Conservation (phyloP, 2,113 vertebrate species). For the Sebastes schlegelii region DNA sequence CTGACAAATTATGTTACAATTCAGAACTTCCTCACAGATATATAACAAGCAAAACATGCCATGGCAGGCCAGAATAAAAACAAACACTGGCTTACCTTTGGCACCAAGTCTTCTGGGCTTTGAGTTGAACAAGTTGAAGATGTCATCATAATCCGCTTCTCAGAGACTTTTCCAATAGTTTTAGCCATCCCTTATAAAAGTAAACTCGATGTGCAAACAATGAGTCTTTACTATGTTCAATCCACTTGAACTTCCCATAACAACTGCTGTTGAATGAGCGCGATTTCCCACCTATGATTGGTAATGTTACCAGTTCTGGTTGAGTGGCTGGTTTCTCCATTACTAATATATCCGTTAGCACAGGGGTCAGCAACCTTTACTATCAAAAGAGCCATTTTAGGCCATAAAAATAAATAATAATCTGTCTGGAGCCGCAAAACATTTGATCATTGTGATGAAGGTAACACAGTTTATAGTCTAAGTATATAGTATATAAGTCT, state of each 20-base stretch:
- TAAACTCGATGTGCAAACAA: not conserved
- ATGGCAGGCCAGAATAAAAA: not conserved
- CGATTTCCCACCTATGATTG: not conserved
- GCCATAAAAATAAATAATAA: no score
- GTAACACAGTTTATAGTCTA: no score
- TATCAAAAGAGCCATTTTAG: no score
- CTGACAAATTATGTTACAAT: not conserved
- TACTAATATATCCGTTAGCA: no score
- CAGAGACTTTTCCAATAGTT: not conserved
- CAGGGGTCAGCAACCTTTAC: no score
- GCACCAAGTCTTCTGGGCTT: not conserved
- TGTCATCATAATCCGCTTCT: not conserved
- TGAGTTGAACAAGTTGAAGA: not conserved
- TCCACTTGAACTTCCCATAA: slow-evolving; percentile 4
- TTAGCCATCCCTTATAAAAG: not conserved
- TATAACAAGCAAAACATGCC: not conserved
- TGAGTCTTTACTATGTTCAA: not conserved
- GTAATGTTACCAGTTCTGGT: no score
- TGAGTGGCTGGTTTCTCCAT: no score
- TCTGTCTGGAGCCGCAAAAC: no score
- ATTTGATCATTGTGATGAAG: no score
- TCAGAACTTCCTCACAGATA: not conserved
- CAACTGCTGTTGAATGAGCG: not conserved
- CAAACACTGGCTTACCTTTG: not conserved
- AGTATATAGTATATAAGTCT: no score